phyloP scores from a whole-genome alignment of 2,797 vertebrate species.

The Galagoides demidoff region DNA sequence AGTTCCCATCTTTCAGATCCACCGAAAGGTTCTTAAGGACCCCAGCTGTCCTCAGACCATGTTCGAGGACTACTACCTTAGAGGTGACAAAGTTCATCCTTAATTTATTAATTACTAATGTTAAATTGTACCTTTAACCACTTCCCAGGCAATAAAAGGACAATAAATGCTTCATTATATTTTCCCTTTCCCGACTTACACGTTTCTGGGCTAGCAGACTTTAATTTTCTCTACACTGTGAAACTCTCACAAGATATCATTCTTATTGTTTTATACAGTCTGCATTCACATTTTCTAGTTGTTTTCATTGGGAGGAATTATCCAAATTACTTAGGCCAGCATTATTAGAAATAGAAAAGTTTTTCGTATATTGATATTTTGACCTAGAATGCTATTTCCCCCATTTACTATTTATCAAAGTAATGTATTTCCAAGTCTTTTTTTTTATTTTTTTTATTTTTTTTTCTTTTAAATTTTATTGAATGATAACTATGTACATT shows the following conservation, averaged over 20 bases:
- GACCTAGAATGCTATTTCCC: not conserved
- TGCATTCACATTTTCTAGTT: conserved; percentile 39
- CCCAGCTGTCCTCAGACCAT: not conserved
- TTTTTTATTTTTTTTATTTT: not conserved
- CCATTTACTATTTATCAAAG: not conserved
- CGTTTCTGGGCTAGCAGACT: not conserved
- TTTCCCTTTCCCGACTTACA: not conserved
- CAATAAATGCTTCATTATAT: not conserved
- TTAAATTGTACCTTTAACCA: conserved; percentile 46
- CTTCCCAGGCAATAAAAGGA: not conserved
- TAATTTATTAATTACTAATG: not conserved
- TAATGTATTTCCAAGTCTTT: not conserved
- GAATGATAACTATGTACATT: too few species aligned
- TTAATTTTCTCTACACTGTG: not conserved
- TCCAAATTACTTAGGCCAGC: not conserved
- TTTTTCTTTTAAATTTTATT: too few species aligned
- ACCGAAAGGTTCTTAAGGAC: not conserved
- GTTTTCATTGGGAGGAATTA: conserved; percentile 32
- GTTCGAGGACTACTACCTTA: not conserved
- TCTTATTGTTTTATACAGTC: not conserved
- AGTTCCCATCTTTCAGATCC: conserved; percentile 12
- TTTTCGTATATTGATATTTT: not conserved
- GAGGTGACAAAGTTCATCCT: not conserved
- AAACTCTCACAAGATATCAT: not conserved
- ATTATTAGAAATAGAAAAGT: conserved; percentile 44